Evolutionary conservation across 2,797 vertebrate species (phyloP), one percentile per base, ranked within the genome.

Genomic region (Yasuhikotakia modesta): DNA sequence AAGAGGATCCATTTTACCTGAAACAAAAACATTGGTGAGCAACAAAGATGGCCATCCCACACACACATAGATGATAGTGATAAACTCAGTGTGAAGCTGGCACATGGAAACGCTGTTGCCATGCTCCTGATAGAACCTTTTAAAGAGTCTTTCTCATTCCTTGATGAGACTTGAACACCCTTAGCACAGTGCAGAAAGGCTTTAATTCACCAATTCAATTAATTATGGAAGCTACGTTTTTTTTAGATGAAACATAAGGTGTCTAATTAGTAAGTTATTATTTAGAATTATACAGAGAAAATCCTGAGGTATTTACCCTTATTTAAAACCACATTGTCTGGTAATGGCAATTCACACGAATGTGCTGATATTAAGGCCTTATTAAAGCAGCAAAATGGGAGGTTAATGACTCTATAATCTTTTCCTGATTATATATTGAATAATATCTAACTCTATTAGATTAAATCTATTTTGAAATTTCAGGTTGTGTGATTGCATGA

Each of bases 51-150:
- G 1, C 13, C 48, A 11, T 46, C 21, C 14, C 3, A 1, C 46
- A 17, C 21, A 27, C 5, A 1, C 57, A 30, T 27, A 52, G 27
- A 4, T 17, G 30, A 70, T 70, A 55, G n/a, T 76, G 60, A 79
- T 70, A 67, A 27, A 66, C 22, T 70, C 19, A 35, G 17, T 64
- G 58, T 58, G 43, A 57, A 45, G 35, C 17, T 70, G 61, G 52
- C 53, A 67, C 52, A 67, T 89, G 77, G 87, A 89, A 89, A 92
- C 87, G 8, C 87, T 72, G 90, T 91, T 92, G 90, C 88, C 86
- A 92, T 87, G 91, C 88, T 78, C 85, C 87, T 86, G 85, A 77
- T 86, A 83, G 81, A 88, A 86, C 85, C 81, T 87, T 89, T 76
- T 84, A 86, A 81, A 70, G 57, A 83, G 27, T 78, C 79, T 80